These are phyloP conservation scores for Hippocampus comes DNA, from an alignment of 2,113 vertebrate species.

Conservation along the genomic window DNA sequence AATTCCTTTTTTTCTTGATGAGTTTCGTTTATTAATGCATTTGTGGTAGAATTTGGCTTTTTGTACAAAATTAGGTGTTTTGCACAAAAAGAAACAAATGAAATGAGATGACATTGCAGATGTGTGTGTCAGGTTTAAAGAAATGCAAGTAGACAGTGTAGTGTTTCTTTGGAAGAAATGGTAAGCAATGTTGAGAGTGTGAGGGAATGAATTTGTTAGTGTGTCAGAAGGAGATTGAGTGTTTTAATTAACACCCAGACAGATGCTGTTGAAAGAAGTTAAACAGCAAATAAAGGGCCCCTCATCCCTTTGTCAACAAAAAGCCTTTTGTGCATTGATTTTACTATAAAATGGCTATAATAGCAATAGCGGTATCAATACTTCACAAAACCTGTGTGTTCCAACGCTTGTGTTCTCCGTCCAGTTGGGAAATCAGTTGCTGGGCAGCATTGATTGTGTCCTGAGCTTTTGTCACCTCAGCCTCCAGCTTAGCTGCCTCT, in stretches of 20 bases:
- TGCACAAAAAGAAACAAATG: no score
- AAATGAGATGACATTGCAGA: not conserved
- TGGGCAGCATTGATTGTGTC: constrained; percentile 89
- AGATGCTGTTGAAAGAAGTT: constrained; percentile 66
- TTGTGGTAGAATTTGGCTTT: no score
- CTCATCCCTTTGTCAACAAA: constrained; percentile 32
- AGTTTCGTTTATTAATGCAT: no score
- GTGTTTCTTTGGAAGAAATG: constrained; percentile 35
- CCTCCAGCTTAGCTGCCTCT: constrained; percentile 93
- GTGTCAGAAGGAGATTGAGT: constrained; percentile 65
- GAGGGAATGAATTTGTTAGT: constrained; percentile 35
- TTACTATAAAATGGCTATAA: constrained; percentile 37
- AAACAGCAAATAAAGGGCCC: constrained; percentile 64
- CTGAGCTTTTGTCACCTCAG: constrained; percentile 88
- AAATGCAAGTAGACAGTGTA: constrained; percentile 53
- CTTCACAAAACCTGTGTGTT: constrained; percentile 81
- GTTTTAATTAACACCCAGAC: constrained; percentile 73
- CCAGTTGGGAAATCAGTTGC: constrained; percentile 85
- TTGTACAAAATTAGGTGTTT: no score
- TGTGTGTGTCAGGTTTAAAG: constrained; percentile 27
- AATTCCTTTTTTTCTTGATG: no score
- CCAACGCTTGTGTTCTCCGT: constrained; percentile 92
- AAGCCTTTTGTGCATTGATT: constrained; percentile 39
- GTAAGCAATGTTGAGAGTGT: constrained; percentile 32
- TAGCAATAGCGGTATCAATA: constrained; percentile 40